Percentiles rank a stretch among this genome's conserved stretches.
Evolutionary conservation across 1,140 invertebrate genomes (phyloP).

Genomic region (Tetranychus urticae): DNA sequence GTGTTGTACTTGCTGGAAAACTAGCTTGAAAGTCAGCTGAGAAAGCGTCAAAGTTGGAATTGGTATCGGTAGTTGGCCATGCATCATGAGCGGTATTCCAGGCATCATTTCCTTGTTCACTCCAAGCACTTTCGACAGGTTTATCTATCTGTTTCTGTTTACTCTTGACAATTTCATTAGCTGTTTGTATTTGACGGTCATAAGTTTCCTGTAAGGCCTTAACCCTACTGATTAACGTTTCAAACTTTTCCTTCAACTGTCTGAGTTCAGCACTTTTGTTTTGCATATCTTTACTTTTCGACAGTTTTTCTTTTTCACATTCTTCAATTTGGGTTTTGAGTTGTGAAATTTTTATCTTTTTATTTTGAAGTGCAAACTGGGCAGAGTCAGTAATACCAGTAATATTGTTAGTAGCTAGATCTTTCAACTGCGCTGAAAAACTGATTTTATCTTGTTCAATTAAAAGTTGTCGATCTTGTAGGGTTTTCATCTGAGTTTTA

Average conservation of each 20-base stretch:
- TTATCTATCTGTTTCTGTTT: background rate
- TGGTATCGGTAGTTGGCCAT: background rate
- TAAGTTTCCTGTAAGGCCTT: background rate
- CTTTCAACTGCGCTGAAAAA: slow-evolving; percentile 12
- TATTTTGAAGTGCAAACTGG: slow-evolving; percentile 15
- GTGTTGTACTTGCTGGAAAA: background rate
- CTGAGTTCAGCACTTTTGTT: slow-evolving; percentile 47
- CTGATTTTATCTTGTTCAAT: slow-evolving; percentile 17
- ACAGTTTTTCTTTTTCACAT: slow-evolving; percentile 36
- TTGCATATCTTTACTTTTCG: slow-evolving; percentile 53
- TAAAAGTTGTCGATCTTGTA: slow-evolving; percentile 36
- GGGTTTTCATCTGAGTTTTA: slow-evolving; percentile 34
- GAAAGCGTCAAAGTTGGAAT: background rate
- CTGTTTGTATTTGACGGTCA: slow-evolving; percentile 1
- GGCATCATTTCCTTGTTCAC: background rate
- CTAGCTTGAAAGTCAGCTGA: background rate
- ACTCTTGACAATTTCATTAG: background rate
- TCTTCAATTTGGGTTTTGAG: slow-evolving; percentile 44
- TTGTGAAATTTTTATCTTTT: slow-evolving; percentile 55
- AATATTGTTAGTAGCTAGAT: background rate
- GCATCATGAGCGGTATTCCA: background rate
- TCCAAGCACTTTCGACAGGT: background rate
- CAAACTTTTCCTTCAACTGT: slow-evolving; percentile 5
- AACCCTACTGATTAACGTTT: background rate
- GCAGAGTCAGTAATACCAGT: background rate